Conservation (phyloP, 2,888 invertebrate genomes). For the Petrophora chlorosata region DNA sequence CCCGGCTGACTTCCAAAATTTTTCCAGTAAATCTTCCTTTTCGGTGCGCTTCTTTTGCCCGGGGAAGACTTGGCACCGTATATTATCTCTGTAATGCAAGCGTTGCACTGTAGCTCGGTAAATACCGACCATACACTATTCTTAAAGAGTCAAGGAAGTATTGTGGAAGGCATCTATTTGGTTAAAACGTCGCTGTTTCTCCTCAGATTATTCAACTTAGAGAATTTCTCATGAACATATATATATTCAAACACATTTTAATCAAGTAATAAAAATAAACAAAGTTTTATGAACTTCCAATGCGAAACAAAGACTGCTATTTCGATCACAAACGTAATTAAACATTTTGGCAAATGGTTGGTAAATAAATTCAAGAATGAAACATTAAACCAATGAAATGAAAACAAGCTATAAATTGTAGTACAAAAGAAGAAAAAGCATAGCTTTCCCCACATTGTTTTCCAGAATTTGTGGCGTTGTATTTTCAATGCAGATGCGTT, state of each 20-base stretch:
- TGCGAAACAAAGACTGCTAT: constrained; percentile 10
- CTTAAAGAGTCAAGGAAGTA: constrained; percentile 44
- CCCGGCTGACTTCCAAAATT: constrained; percentile 83
- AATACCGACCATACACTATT: constrained; percentile 52
- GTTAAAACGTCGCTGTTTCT: constrained; percentile 1
- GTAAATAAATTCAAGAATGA: constrained; percentile 15
- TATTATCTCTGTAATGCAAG: constrained; percentile 79
- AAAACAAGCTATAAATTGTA: constrained; percentile 26
- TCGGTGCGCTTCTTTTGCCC: constrained; percentile 79
- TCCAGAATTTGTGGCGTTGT: constrained; percentile 8
- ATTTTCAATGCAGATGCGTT: constrained; percentile 23
- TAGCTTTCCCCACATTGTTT: constrained; percentile 15
- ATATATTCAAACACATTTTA: neutral
- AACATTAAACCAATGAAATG: constrained; percentile 26
- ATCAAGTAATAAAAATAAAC: no score
- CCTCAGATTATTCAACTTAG: neutral
- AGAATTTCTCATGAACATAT: neutral
- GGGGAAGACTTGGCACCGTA: constrained; percentile 79
- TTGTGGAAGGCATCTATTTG: constrained; percentile 5
- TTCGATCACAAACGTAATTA: constrained; percentile 16
- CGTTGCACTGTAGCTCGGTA: constrained; percentile 73
- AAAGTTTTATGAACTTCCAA: constrained; percentile 16
- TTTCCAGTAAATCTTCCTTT: constrained; percentile 74
- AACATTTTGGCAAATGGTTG: constrained; percentile 24
- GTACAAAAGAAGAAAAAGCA: constrained; percentile 10